Conservation (phyloP, 2,113 vertebrate genomes). For the Ailurus styani region DNA sequence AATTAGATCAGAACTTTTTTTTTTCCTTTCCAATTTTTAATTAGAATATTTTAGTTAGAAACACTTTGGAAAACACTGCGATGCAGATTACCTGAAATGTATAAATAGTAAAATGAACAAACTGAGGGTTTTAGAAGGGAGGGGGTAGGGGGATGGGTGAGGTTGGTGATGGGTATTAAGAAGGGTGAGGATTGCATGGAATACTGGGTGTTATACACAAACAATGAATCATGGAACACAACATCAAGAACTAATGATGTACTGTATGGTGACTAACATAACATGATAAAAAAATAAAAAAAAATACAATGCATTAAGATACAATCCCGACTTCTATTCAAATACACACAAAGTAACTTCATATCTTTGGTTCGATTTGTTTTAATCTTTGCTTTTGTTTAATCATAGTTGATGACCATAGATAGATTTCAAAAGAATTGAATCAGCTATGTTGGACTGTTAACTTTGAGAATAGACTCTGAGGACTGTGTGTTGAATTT, state of each 20-base stretch:
- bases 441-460: not conserved
- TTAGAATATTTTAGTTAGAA: not conserved
- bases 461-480: not conserved
- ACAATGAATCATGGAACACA: too few relatives aligned
- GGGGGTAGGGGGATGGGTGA: too few relatives aligned
- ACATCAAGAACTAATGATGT: too few relatives aligned
- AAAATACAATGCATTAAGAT: not conserved
- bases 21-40: not conserved
- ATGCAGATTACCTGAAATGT: not conserved
- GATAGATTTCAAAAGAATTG: not conserved
- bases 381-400: not conserved
- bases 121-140: too few relatives aligned
- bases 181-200: too few relatives aligned
- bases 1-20: not conserved
- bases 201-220: too few relatives aligned
- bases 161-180: too few relatives aligned
- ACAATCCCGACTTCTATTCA: not conserved
- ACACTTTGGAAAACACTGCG: not conserved
- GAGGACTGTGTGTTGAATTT: not conserved
- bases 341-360: not conserved
- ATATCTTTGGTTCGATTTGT: not conserved
- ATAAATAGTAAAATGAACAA: not conserved
- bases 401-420: not conserved
- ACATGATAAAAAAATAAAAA: too few relatives aligned
- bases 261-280: too few relatives aligned